Evolutionary conservation across 1,140 invertebrate genomes (phyloP).

Genomic region (Catajapyx aquilonaris): DNA sequence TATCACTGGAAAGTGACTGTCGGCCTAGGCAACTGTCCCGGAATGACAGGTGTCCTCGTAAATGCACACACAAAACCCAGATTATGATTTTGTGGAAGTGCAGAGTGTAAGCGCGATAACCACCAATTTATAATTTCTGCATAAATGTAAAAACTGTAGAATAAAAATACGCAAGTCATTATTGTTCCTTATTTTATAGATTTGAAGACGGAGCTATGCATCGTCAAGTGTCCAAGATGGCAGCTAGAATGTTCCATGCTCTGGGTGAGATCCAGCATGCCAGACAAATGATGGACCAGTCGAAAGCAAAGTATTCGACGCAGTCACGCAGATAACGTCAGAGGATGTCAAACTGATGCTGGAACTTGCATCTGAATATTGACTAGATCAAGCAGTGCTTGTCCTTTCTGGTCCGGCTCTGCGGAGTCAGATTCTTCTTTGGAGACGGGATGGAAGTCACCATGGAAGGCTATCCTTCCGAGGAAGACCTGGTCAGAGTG

Average conservation of each 20-base stretch:
- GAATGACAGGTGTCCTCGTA: too few relatives aligned
- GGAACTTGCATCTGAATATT: conserved; percentile 50
- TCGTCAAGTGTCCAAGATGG: too few relatives aligned
- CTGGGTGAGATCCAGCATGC: conserved; percentile 49
- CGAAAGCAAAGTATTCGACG: conserved; percentile 48
- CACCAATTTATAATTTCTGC: too few relatives aligned
- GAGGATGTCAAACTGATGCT: conserved; percentile 67
- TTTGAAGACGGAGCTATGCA: conserved; percentile 40
- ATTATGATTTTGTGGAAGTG: too few relatives aligned
- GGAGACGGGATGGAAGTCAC: conserved; percentile 22
- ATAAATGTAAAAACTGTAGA: too few relatives aligned
- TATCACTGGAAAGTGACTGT: too few relatives aligned
- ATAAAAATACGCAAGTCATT: too few relatives aligned
- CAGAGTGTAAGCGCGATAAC: too few relatives aligned
- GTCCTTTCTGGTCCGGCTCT: conserved; percentile 38
- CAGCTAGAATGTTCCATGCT: too few relatives aligned
- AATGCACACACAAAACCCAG: too few relatives aligned
- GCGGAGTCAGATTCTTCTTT: conserved; percentile 36
- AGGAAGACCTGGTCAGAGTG: conserved; percentile 4
- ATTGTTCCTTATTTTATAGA: too few relatives aligned
- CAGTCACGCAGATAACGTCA: conserved; percentile 33
- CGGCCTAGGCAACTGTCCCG: too few relatives aligned
- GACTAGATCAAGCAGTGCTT: conserved; percentile 48
- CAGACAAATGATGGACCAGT: conserved; percentile 46
- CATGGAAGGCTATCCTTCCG: conserved; percentile 16